A percentile compares a stretch with the other conserved stretches of the same genome.
Evolutionary conservation across 2,113 vertebrate genomes (phyloP).

Genomic region (Plecotus auritus): DNA sequence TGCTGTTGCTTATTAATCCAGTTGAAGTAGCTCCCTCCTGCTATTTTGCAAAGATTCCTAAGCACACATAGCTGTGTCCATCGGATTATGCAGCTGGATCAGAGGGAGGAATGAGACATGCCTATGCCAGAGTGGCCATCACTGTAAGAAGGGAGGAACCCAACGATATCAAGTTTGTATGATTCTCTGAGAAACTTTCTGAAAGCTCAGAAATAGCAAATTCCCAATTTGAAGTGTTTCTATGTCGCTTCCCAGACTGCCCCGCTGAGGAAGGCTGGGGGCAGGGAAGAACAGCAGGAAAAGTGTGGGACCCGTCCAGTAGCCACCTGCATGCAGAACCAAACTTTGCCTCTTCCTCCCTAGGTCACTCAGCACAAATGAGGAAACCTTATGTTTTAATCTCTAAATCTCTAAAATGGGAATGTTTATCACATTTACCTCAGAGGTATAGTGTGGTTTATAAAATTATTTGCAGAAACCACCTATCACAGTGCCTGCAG

Average conservation of each 20-base stretch:
- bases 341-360: background rate
- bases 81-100: background rate
- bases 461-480: background rate
- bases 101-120: background rate
- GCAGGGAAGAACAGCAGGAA: background rate
- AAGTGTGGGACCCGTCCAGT: rapidly evolving
- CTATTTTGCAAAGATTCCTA: background rate
- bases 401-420: slow-evolving; percentile 33
- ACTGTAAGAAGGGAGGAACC: background rate
- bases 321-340: background rate
- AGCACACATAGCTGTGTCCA: background rate
- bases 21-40: background rate
- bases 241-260: background rate
- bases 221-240: background rate
- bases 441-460: background rate
- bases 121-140: background rate
- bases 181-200: background rate
- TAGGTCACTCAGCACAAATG: background rate
- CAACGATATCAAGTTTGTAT: background rate
- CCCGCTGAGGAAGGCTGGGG: background rate
- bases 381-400: background rate
- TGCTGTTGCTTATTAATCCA: background rate
- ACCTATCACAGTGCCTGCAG: background rate
- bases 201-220: background rate
- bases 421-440: background rate